Percentiles rank a stretch among this genome's conserved stretches.
Conservation (phyloP, 1,140 invertebrate genomes). For the Campodea augens region DNA sequence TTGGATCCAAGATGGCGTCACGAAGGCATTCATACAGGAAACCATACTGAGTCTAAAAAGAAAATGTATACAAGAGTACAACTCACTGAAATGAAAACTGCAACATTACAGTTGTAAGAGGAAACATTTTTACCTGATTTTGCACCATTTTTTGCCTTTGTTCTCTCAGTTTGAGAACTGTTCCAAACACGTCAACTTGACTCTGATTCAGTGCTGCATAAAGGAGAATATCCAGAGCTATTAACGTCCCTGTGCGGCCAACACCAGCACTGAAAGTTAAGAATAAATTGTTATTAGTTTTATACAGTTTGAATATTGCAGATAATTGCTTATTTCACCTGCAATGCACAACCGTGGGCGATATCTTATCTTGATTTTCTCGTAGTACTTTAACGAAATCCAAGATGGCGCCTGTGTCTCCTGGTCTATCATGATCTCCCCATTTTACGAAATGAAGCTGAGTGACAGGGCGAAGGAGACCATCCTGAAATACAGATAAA, state of each 20-base stretch:
- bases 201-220: conserved; percentile 18
- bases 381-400: background rate
- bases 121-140: no score
- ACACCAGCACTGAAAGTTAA: conserved; percentile 20
- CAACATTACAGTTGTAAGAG: no score
- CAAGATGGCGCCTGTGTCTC: background rate
- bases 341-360: background rate
- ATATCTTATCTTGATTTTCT: background rate
- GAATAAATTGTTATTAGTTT: background rate
- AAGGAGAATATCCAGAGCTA: conserved; percentile 20
- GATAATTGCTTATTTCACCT: background rate
- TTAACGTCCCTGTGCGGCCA: conserved; percentile 22
- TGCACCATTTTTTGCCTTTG: background rate
- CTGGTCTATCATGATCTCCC: background rate
- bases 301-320: background rate
- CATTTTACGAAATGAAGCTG: background rate
- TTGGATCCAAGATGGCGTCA: background rate
- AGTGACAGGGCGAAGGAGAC: background rate
- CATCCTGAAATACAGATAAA: background rate
- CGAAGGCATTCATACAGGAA: background rate
- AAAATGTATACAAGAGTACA: no score
- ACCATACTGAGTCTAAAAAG: background rate
- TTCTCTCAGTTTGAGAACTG: background rate
- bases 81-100: no score
- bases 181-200: conserved; percentile 21